Evolutionary conservation across 2,888 invertebrate species (phyloP).

Genomic region (Crioceris asparagi): DNA sequence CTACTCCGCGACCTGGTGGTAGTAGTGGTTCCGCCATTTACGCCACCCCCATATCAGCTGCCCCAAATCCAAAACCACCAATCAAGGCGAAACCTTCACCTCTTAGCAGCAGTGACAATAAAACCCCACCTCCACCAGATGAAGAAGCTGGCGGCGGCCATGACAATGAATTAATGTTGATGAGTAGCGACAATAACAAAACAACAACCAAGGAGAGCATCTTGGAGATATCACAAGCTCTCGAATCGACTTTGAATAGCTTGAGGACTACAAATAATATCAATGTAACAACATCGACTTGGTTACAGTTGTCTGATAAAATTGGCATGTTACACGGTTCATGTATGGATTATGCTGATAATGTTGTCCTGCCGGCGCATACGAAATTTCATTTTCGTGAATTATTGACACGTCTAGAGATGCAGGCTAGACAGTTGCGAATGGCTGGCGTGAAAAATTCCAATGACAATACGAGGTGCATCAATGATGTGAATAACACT

Average conservation of each 20-base stretch:
- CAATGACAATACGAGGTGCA: slow-evolving; percentile 54
- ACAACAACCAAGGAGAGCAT: slow-evolving; percentile 43
- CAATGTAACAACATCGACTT: slow-evolving; percentile 52
- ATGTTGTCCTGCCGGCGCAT: slow-evolving; percentile 69
- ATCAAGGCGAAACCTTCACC: slow-evolving; percentile 44
- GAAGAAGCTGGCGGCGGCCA: slow-evolving; percentile 39
- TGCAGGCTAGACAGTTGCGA: slow-evolving; percentile 55
- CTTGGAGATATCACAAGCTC: slow-evolving; percentile 52
- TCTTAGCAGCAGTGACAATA: slow-evolving; percentile 33
- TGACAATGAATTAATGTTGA: too few relatives aligned
- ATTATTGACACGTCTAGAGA: slow-evolving; percentile 57
- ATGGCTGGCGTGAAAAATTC: slow-evolving; percentile 60
- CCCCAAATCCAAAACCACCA: slow-evolving; percentile 34
- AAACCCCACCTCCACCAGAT: slow-evolving; percentile 34
- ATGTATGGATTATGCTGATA: slow-evolving; percentile 76
- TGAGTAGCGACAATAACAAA: slow-evolving; percentile 21
- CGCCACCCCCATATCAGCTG: slow-evolving; percentile 55
- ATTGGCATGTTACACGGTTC: slow-evolving; percentile 71
- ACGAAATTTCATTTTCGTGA: slow-evolving; percentile 81
- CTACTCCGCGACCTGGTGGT: slow-evolving; percentile 40
- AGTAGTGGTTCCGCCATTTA: slow-evolving; percentile 55
- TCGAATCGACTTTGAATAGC: slow-evolving; percentile 55
- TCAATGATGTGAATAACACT: slow-evolving; percentile 62
- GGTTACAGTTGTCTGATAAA: slow-evolving; percentile 71
- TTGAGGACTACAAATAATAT: slow-evolving; percentile 40